phyloP scores from a whole-genome alignment of 1,140 invertebrate species.

The Drosophila pandora region DNA sequence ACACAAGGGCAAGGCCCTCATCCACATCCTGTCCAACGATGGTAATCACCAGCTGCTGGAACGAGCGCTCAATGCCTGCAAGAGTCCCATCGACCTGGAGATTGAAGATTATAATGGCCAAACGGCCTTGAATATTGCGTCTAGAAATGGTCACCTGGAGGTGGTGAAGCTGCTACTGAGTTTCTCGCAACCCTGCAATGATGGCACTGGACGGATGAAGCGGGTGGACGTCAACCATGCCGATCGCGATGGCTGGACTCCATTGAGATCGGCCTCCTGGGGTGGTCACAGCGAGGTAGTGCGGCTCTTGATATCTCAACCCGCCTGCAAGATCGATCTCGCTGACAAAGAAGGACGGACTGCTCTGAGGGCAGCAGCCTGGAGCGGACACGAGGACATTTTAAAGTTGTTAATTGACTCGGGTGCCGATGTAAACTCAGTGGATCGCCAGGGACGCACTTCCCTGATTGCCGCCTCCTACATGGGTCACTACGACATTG shows the following conservation, averaged over 20 bases:
- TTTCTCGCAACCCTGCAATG: slow-evolving; percentile 74
- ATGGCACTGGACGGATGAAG: slow-evolving; percentile 84
- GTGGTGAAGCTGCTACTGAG: slow-evolving; percentile 87
- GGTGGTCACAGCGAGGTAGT: slow-evolving; percentile 97
- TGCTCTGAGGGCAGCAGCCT: slow-evolving; percentile 91
- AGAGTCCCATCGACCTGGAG: slow-evolving; percentile 86
- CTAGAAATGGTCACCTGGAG: slow-evolving; percentile 91
- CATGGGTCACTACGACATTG: slow-evolving; percentile 97
- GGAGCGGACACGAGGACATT: slow-evolving; percentile 92
- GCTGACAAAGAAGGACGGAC: slow-evolving; percentile 89
- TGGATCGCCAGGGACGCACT: slow-evolving; percentile 94
- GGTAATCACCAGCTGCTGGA: slow-evolving; percentile 88
- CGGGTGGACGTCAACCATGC: slow-evolving; percentile 92
- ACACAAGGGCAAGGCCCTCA: slow-evolving; percentile 87
- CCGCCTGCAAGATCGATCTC: slow-evolving; percentile 90
- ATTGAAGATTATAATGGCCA: slow-evolving; percentile 90
- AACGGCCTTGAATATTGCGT: slow-evolving; percentile 92
- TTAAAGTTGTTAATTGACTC: slow-evolving; percentile 88
- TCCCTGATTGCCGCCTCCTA: slow-evolving; percentile 95
- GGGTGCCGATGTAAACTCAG: slow-evolving; percentile 91
- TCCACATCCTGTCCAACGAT: slow-evolving; percentile 91
- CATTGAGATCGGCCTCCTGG: slow-evolving; percentile 94
- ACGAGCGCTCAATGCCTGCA: slow-evolving; percentile 86
- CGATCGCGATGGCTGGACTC: slow-evolving; percentile 95
- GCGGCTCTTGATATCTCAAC: slow-evolving; percentile 90